Conservation (phyloP, 2,888 invertebrate genomes). For the Cephus sareptanus region DNA sequence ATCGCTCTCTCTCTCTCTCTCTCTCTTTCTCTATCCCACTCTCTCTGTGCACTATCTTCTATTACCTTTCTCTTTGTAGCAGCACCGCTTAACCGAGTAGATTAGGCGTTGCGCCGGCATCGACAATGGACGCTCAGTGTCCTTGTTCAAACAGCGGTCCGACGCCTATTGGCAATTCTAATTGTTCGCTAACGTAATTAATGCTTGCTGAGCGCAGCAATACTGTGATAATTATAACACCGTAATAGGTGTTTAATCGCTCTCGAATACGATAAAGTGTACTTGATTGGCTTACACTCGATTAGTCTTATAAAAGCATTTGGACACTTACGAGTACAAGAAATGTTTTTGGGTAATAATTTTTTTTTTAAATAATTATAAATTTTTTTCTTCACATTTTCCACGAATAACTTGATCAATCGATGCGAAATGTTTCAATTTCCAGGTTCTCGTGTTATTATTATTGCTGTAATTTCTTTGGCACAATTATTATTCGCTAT, state of each 20-base stretch:
- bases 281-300: background rate
- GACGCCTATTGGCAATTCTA: slow-evolving; percentile 20
- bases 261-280: background rate
- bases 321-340: background rate
- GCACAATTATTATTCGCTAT: background rate
- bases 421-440: background rate
- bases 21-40: background rate
- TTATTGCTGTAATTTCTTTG: background rate
- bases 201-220: slow-evolving; percentile 10
- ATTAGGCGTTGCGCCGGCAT: slow-evolving; percentile 10
- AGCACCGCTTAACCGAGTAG: slow-evolving; percentile 8
- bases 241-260: slow-evolving; percentile 11
- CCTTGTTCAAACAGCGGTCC: slow-evolving; percentile 17
- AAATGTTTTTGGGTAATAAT: background rate
- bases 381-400: background rate
- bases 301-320: background rate
- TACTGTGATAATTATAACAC: slow-evolving; percentile 13
- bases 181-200: slow-evolving; percentile 19
- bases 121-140: slow-evolving; percentile 15
- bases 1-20: background rate
- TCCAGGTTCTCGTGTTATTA: background rate
- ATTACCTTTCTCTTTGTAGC: background rate
- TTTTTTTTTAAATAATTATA: background rate
- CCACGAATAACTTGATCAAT: background rate
- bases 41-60: slow-evolving; percentile 6